phyloP scores from a whole-genome alignment of 2,113 vertebrate species.

The Psephotus haematonotus region DNA sequence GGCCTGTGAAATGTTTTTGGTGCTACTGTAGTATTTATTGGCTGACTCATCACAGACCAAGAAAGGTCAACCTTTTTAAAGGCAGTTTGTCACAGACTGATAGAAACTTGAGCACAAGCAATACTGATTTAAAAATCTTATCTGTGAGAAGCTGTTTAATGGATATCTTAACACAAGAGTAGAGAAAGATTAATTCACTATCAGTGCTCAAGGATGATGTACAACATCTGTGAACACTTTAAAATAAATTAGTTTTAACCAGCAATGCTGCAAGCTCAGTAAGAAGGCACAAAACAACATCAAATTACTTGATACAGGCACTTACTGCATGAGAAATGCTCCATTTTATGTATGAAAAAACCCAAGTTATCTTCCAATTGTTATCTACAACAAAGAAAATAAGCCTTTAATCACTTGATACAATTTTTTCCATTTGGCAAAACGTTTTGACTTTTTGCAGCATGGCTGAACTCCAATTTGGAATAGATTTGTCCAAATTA shows the following conservation, averaged over 20 bases:
- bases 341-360: not conserved
- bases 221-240: not conserved
- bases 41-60: not conserved
- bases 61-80: not conserved
- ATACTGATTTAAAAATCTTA: not conserved
- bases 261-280: not conserved
- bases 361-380: not conserved
- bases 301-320: not conserved
- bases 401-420: not conserved
- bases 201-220: not conserved
- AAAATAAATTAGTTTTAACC: not conserved
- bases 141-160: not conserved
- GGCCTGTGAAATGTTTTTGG: not conserved
- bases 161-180: not conserved
- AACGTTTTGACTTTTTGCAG: not conserved
- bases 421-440: not conserved
- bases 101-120: not conserved
- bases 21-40: not conserved
- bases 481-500: not conserved
- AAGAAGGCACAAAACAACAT: not conserved
- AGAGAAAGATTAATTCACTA: not conserved
- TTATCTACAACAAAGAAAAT: not conserved
- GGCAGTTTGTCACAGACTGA: not conserved
- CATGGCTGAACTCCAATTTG: not conserved
- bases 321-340: not conserved